phyloP scores from a whole-genome alignment of 2,113 vertebrate genomes.

The Empidonax alnorum region DNA sequence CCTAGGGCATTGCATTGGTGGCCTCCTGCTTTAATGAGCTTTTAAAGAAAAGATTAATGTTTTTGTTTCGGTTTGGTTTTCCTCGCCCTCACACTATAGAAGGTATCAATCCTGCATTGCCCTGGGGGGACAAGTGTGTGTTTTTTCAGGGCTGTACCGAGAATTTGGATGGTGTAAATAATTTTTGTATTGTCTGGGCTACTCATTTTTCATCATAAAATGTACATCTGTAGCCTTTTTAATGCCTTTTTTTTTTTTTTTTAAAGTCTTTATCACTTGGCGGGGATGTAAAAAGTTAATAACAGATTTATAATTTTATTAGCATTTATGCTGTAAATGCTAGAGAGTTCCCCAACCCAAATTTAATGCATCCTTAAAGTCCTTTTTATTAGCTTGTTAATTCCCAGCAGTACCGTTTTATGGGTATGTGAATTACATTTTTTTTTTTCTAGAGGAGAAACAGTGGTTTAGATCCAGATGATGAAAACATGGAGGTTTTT shows the following conservation, averaged over 20 bases:
- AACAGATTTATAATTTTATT: constrained; percentile 81
- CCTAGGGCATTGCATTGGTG: not conserved
- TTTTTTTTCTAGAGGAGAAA: constrained; percentile 43
- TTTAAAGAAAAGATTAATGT: not conserved
- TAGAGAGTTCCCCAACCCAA: constrained; percentile 67
- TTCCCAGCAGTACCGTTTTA: constrained; percentile 62
- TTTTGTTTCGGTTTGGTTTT: not conserved
- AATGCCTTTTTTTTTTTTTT: not conserved
- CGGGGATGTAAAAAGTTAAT: constrained; percentile 75
- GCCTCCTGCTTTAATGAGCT: not conserved
- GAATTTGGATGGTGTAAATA: not conserved
- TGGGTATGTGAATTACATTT: constrained; percentile 18
- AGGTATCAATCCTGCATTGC: not conserved
- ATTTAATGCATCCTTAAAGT: constrained; percentile 74
- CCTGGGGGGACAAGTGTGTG: not conserved
- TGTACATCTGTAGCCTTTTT: constrained; percentile 5
- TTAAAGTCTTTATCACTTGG: constrained; percentile 60
- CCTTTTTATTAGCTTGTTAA: constrained; percentile 78
- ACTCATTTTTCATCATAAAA: not conserved
- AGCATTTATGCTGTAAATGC: constrained; percentile 73
- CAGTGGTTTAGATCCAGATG: not conserved
- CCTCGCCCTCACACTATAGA: not conserved
- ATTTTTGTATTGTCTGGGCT: not conserved
- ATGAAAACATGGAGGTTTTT: not conserved
- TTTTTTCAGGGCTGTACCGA: not conserved